Evolutionary conservation across 2,113 vertebrate species (phyloP).

Genomic region (Crotophaga sulcirostris): DNA sequence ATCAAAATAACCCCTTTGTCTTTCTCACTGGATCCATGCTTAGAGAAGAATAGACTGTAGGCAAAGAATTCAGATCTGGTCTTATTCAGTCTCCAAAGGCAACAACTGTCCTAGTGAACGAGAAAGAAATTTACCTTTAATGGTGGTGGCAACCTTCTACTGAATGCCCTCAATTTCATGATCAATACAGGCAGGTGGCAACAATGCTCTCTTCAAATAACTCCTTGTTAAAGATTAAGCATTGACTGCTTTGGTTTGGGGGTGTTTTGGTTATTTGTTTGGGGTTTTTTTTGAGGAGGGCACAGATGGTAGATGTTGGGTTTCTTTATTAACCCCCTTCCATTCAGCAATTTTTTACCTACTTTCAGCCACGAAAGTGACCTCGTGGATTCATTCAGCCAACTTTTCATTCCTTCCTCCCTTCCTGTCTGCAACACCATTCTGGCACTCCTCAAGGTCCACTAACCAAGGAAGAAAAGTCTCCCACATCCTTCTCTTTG

Average conservation of each 20-base stretch:
- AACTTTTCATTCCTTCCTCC: not conserved
- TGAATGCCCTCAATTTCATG: slow-evolving; percentile 2
- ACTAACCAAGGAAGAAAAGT: not conserved
- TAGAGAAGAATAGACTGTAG: slow-evolving; percentile 30
- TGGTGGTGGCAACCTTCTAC: slow-evolving; percentile 22
- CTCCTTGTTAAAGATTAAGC: slow-evolving; percentile 43
- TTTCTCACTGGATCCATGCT: slow-evolving; percentile 1
- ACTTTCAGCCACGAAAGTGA: not conserved
- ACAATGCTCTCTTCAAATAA: slow-evolving; percentile 43
- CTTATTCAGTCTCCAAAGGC: slow-evolving; percentile 13
- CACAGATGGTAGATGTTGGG: too few species aligned
- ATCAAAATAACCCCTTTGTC: slow-evolving; percentile 30
- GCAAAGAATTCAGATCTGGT: slow-evolving; percentile 25
- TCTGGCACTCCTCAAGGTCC: not conserved
- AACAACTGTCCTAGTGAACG: not conserved
- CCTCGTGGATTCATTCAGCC: not conserved
- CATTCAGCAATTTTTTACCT: slow-evolving; percentile 10
- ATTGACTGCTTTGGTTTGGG: slow-evolving; percentile 38
- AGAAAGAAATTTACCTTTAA: slow-evolving; percentile 26
- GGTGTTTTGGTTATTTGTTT: not conserved
- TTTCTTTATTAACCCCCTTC: slow-evolving; percentile 8
- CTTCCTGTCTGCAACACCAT: not conserved
- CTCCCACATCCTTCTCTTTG: not conserved
- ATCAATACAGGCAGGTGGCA: slow-evolving; percentile 61
- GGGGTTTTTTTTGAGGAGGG: too few species aligned